These are phyloP conservation scores for Ctenosaura bakeri DNA, from an alignment of 2,797 vertebrate genomes.

Conservation along the genomic window DNA sequence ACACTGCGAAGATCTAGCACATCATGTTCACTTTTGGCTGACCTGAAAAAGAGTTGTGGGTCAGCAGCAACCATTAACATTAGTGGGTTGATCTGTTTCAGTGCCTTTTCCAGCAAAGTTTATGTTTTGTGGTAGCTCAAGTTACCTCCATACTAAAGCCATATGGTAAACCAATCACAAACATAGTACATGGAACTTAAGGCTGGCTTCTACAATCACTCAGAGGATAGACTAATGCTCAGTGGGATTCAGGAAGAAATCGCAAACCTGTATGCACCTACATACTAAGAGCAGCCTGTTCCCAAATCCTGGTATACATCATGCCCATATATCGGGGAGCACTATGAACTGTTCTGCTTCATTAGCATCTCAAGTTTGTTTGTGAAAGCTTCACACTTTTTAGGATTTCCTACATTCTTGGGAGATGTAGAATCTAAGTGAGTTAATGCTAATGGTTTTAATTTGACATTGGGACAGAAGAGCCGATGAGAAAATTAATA, in stretches of 20 bases:
- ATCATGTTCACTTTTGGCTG: background rate
- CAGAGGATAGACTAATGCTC: background rate
- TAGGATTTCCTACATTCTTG: background rate
- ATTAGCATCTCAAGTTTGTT: background rate
- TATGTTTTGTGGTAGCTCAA: background rate
- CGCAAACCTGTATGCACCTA: background rate
- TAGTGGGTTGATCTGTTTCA: constrained; percentile 5
- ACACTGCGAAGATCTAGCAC: background rate
- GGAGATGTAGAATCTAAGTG: background rate
- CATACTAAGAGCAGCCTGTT: background rate
- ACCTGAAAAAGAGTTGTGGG: background rate
- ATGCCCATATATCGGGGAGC: background rate
- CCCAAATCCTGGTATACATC: background rate
- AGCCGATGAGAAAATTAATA: too few species aligned
- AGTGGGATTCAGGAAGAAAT: background rate
- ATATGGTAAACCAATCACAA: background rate
- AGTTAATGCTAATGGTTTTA: background rate
- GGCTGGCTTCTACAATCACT: background rate
- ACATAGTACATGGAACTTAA: background rate
- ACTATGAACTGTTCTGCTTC: background rate
- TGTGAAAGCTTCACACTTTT: background rate
- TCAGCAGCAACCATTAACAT: constrained; percentile 11
- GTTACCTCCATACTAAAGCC: background rate
- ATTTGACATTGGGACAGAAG: background rate
- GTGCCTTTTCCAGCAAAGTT: background rate